Evolutionary conservation across 2,797 vertebrate genomes (phyloP), one percentile per base, ranked within the genome.

Genomic region (Brotula barbata): DNA sequence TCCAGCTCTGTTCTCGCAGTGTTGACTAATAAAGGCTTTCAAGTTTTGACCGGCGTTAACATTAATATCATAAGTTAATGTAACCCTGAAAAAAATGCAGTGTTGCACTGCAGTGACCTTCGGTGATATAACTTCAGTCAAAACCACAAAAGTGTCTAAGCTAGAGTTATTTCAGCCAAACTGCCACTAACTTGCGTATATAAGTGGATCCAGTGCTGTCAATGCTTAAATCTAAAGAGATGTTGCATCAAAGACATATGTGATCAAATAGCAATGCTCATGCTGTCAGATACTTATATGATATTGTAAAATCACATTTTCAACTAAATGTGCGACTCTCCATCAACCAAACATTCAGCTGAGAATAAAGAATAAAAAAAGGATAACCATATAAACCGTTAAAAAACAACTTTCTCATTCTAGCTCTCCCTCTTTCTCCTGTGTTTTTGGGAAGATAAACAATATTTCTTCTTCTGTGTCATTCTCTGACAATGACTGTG

Each of bases 1-100:
- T 33, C 54, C 28, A 57, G 33, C 39, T 56, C 48, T 51, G 63
- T 64, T 13, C 37, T 71, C 40, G 55, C 68, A 60, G 15, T 42
- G 15, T 44, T 56, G 12, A 6, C 19, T 47, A 39, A 20, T 36
- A 14, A 22, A 15, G 49, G 5, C 49, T 10, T 11, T 17, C 33
- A 21, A 39, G 14, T 50, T 12, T 13, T 6, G 16, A 7, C 33
- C 23, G 14, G 20, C 13, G 22, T 25, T 15, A 47, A 15, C 45
- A 3, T 15, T 31, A 14, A 11, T n/a, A 11, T 7, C 15, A 28
- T n/a, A n/a, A n/a, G n/a, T n/a, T n/a, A n/a, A n/a, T n/a, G n/a
- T n/a, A n/a, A n/a, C n/a, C n/a, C n/a, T n/a, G n/a, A n/a, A n/a
- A n/a, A n/a, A n/a, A n/a, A n/a, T n/a, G n/a, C n/a, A n/a, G n/a